Evolutionary conservation across 2,113 vertebrate species (phyloP).

Genomic region (Pontoporia blainvillei): DNA sequence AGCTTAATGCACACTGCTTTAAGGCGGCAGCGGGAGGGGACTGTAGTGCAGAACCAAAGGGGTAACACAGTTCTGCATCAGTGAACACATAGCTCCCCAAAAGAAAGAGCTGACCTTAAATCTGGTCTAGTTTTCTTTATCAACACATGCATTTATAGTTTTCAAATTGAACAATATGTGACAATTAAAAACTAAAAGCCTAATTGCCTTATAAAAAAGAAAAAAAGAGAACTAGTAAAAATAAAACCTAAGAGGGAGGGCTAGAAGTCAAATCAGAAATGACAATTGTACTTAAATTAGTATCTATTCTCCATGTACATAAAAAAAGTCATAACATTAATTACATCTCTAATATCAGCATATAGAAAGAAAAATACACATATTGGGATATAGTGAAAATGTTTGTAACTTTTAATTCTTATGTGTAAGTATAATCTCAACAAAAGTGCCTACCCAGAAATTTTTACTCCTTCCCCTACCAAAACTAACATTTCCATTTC

Average conservation of each 20-base stretch:
- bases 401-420: not conserved
- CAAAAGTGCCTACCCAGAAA: conserved; percentile 2
- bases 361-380: conserved; percentile 5
- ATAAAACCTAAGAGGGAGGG: not conserved
- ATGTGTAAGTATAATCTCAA: conserved; percentile 36
- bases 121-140: not conserved
- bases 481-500: not conserved
- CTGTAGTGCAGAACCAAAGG: not conserved
- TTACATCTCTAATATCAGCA: conserved; percentile 16
- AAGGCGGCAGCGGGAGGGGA: no score
- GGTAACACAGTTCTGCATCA: not conserved
- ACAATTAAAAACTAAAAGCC: conserved; percentile 35
- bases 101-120: not conserved
- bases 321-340: conserved; percentile 6
- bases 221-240: not conserved
- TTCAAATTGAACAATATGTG: conserved; percentile 38
- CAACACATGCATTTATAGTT: not conserved
- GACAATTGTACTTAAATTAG: conserved; percentile 16
- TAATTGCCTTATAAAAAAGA: not conserved
- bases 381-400: conserved; percentile 10
- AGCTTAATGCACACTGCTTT: not conserved
- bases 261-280: conserved; percentile 24
- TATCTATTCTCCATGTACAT: not conserved
- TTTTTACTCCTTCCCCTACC: not conserved
- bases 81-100: not conserved